These are phyloP conservation scores for Eulemur coronatus DNA, from an alignment of 2,797 vertebrate species.

Conservation along the genomic window DNA sequence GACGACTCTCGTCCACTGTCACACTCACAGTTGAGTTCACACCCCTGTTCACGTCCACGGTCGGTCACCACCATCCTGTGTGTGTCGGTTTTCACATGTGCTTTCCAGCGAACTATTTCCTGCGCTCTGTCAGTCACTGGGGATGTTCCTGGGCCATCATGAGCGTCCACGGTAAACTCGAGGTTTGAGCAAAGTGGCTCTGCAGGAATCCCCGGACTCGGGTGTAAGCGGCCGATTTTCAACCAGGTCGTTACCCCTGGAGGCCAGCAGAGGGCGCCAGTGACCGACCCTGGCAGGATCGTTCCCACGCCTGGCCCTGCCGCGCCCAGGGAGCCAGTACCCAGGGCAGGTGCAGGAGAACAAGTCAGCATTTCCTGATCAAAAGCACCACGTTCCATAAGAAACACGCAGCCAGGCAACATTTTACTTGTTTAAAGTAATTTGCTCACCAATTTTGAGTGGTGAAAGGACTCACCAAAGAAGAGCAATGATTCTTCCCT, in stretches of 20 bases:
- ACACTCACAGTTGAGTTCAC: too few relatives aligned
- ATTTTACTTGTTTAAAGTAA: not conserved
- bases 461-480: not conserved
- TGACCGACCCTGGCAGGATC: not conserved
- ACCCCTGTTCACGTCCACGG: too few relatives aligned
- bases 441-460: not conserved
- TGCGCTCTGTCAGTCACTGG: not conserved
- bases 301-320: rapidly evolving
- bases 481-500: not conserved
- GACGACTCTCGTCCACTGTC: too few relatives aligned
- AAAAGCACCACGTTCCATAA: rapidly evolving
- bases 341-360: not conserved
- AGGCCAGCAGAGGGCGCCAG: constrained; percentile 63
- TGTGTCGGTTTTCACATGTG: not conserved
- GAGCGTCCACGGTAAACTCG: not conserved
- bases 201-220: rapidly evolving
- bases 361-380: not conserved
- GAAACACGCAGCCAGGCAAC: not conserved
- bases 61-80: not conserved
- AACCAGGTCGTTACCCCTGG: not conserved
- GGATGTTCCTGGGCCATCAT: not conserved
- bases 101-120: rapidly evolving
- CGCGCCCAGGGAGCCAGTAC: rapidly evolving
- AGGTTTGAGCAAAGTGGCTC: not conserved
- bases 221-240: rapidly evolving